Evolutionary conservation across 2,797 vertebrate genomes (phyloP).

Genomic region (Linurgus olivaceus): DNA sequence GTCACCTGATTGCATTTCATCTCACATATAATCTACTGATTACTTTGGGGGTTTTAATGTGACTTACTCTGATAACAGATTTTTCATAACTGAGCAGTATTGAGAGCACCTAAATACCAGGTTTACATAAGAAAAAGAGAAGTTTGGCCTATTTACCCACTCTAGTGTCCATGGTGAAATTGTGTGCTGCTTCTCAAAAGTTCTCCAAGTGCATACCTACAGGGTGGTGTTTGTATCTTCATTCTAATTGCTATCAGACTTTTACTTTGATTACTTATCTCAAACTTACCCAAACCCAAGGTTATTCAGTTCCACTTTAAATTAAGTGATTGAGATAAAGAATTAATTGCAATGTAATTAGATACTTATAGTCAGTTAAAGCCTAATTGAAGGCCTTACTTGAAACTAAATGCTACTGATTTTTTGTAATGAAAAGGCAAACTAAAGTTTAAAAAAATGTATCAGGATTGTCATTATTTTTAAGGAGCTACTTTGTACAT

Average conservation of each 20-base stretch:
- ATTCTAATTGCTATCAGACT: not conserved
- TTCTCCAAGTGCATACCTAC: not conserved
- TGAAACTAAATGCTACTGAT: not conserved
- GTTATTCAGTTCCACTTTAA: not conserved
- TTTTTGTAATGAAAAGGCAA: constrained; percentile 1
- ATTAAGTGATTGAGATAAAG: constrained; percentile 18
- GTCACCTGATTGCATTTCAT: not conserved
- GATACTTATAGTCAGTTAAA: not conserved
- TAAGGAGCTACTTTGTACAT: not conserved
- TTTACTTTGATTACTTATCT: not conserved
- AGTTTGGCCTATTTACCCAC: not conserved
- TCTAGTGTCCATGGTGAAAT: not conserved
- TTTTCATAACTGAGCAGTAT: not conserved
- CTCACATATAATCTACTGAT: not conserved
- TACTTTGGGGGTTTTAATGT: not conserved
- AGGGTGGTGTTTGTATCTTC: not conserved
- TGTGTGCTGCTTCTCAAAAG: rapidly evolving
- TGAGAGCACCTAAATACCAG: not conserved
- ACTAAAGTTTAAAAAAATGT: not conserved
- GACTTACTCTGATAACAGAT: not conserved
- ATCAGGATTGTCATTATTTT: not conserved
- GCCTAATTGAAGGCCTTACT: not conserved
- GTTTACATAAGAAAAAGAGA: not conserved
- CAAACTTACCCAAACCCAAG: not conserved
- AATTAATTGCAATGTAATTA: constrained; percentile 24